A percentile compares a stretch with the other conserved stretches of the same genome.
Evolutionary conservation across 1,140 invertebrate species (phyloP).

Genomic region (Bradysia coprophila): DNA sequence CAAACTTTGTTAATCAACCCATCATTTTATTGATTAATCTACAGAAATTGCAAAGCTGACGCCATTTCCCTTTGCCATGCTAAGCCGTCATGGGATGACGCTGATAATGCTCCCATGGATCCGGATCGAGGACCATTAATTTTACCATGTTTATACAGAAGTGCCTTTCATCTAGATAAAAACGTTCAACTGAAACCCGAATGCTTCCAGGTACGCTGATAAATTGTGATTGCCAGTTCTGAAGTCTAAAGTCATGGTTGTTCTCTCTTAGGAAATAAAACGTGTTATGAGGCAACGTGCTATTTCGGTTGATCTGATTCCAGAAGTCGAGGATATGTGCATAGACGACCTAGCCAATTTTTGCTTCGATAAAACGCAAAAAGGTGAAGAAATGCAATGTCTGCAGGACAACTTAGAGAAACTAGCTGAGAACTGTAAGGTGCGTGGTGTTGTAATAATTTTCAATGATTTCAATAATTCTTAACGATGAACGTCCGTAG

Average conservation of each 20-base stretch:
- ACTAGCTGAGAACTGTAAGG: constrained; percentile 19
- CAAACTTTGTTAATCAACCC: too few relatives aligned
- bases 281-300: constrained; percentile 85
- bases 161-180: constrained; percentile 56
- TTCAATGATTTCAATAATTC: too few relatives aligned
- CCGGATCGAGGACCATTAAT: constrained; percentile 59
- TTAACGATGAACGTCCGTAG: too few relatives aligned
- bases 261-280: constrained; percentile 62
- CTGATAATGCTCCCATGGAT: constrained; percentile 38
- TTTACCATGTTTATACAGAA: constrained; percentile 81
- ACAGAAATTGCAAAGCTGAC: constrained; percentile 65
- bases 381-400: constrained; percentile 80
- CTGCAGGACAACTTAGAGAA: constrained; percentile 79
- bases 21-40: too few relatives aligned
- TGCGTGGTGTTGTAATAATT: too few relatives aligned
- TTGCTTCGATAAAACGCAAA: constrained; percentile 68
- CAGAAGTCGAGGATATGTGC: constrained; percentile 83
- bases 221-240: too few relatives aligned
- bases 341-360: constrained; percentile 63
- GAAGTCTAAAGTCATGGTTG: too few relatives aligned
- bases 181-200: constrained; percentile 38
- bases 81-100: constrained; percentile 53
- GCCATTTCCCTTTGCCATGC: constrained; percentile 68
- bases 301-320: constrained; percentile 77
- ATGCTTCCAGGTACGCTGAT: constrained; percentile 26